phyloP scores from a whole-genome alignment of 2,797 vertebrate species.

The Hydrolagus colliei region DNA sequence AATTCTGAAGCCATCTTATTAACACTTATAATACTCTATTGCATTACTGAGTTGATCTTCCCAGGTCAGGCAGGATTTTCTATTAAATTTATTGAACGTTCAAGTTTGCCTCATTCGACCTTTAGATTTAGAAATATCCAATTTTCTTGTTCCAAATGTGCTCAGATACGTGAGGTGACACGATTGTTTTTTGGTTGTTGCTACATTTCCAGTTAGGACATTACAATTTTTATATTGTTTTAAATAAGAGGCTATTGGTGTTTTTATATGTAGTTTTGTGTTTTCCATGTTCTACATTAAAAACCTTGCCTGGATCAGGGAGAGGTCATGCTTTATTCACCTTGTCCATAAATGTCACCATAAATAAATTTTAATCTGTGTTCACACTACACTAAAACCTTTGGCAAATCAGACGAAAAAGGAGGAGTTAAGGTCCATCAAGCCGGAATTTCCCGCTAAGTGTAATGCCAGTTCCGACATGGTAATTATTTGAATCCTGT shows the following conservation, averaged over 20 bases:
- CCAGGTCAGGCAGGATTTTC: not conserved
- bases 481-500: too few species aligned
- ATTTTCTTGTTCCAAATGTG: not conserved
- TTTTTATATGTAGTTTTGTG: not conserved
- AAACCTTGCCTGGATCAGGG: not conserved
- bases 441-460: too few species aligned
- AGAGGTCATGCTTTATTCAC: not conserved
- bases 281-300: not conserved
- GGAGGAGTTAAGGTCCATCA: too few species aligned
- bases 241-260: not conserved
- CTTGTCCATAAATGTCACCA: not conserved
- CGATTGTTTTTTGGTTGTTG: not conserved
- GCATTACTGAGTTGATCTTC: slow-evolving; percentile 16
- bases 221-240: not conserved
- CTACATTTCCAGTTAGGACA: not conserved
- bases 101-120: not conserved
- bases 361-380: not conserved
- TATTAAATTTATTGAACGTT: not conserved
- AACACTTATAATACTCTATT: not conserved
- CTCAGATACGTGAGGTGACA: not conserved
- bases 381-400: too few species aligned
- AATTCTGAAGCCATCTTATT: slow-evolving; percentile 16
- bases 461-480: too few species aligned
- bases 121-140: not conserved
- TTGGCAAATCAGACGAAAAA: too few species aligned